Evolutionary conservation across 1,140 invertebrate genomes (phyloP), one percentile per base, ranked within the genome.

Genomic region (Planococcus citri): DNA sequence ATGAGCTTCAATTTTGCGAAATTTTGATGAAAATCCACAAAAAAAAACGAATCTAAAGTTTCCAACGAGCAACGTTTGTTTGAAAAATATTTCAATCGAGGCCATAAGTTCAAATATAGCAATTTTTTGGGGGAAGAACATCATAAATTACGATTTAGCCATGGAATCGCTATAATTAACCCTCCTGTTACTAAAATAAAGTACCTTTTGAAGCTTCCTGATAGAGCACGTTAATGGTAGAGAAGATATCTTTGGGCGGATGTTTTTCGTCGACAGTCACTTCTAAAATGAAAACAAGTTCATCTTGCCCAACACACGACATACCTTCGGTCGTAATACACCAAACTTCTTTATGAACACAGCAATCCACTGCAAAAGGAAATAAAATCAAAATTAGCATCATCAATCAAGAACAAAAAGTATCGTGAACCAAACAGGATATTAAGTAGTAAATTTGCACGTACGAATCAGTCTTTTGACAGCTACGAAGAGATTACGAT

Each of bases 231-330:
- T 87, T 86, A 68, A 92, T 83, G 75, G 91, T 86, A 71, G 84
- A 79, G 74, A 94, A 89, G 41, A 94, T 80, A 77, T 94, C 91
- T 73, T 84, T 84, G 0, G 91, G 91, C 71, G 90, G 81, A 24
- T 78, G 77, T 1, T 79, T 82, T 75, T 91, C 88, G 69, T 86
- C 83, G 0, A 86, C 83, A 10, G 87, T 76, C n/a, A 82, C 83
- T 78, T 94, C 90, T 10, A 95, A 78, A 29, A 94, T 75, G 71
- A 93, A 84, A 69, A 93, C 84, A 21, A 94, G 79, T 81, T 95
- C 92, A 77, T 94, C 91, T 76, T 93, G 91, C 17, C 90, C 90
- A 27, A 93, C 89, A 70, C 87, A 87, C 68, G 86, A 85, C 75
- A 95, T 79, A 22, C 92, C 92, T 73, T 85, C 82, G 0, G 88